phyloP scores from a whole-genome alignment of 1,140 invertebrate genomes.

The Apis florea region DNA sequence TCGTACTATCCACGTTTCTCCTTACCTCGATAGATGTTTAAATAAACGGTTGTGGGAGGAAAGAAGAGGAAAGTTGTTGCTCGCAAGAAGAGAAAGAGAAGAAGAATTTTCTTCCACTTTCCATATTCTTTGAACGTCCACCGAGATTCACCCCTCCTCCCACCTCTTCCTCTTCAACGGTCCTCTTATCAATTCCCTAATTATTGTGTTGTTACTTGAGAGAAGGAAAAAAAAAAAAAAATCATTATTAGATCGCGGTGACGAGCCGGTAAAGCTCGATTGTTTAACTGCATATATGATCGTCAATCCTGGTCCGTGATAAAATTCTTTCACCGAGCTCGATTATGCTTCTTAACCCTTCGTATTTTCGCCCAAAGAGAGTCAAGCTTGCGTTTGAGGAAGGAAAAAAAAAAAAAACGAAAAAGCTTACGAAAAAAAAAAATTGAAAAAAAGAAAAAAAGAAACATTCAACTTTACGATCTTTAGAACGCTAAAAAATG shows the following conservation, averaged over 20 bases:
- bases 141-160: neutral
- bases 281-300: conserved; percentile 73
- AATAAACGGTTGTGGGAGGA: conserved; percentile 2
- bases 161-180: neutral
- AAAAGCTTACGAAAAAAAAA: neutral
- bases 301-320: conserved; percentile 59
- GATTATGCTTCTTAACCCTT: conserved; percentile 14
- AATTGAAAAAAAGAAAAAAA: neutral
- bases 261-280: conserved; percentile 47
- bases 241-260: conserved; percentile 19
- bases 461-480: neutral
- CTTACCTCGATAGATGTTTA: conserved; percentile 56
- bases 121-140: neutral
- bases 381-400: neutral
- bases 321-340: conserved; percentile 11
- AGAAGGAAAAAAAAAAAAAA: neutral
- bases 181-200: conserved; percentile 62
- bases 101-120: neutral
- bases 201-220: conserved; percentile 53
- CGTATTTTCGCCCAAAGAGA: neutral
- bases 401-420: neutral
- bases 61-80: neutral
- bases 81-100: neutral
- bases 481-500: neutral
- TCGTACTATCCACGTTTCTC: conserved; percentile 50